These are phyloP conservation scores for Strigamia maritima DNA, from an alignment of 2,888 invertebrate genomes.

Conservation along the genomic window DNA sequence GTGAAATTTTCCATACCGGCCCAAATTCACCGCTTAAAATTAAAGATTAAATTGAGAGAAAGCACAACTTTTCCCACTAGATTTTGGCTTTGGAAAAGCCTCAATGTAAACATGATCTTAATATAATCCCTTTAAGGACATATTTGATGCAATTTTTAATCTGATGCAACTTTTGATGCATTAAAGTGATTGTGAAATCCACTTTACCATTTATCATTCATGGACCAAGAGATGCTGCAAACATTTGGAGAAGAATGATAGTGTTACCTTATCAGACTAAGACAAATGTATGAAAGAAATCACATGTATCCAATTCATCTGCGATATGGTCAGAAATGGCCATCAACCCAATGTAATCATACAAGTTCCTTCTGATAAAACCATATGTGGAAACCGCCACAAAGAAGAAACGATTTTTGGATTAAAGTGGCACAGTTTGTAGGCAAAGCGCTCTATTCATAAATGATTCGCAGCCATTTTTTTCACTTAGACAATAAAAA, in stretches of 20 bases:
- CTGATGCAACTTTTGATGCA: not conserved
- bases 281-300: conserved; percentile 22
- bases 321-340: conserved; percentile 25
- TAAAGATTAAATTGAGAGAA: no score
- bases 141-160: not conserved
- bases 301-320: conserved; percentile 27
- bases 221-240: not conserved
- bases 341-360: conserved; percentile 20
- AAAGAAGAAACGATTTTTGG: conserved; percentile 6
- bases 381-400: not conserved
- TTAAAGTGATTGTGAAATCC: not conserved
- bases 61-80: no score
- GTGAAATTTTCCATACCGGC: no score
- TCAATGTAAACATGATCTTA: not conserved
- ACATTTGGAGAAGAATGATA: not conserved
- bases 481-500: not conserved
- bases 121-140: not conserved
- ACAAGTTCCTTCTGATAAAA: conserved; percentile 26
- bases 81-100: no score
- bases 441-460: not conserved
- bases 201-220: not conserved
- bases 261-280: not conserved
- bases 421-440: not conserved
- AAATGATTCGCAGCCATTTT: not conserved
- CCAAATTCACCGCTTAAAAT: no score